Evolutionary conservation across 2,113 vertebrate species (phyloP).

Genomic region (Microcebus lehilahytsara): DNA sequence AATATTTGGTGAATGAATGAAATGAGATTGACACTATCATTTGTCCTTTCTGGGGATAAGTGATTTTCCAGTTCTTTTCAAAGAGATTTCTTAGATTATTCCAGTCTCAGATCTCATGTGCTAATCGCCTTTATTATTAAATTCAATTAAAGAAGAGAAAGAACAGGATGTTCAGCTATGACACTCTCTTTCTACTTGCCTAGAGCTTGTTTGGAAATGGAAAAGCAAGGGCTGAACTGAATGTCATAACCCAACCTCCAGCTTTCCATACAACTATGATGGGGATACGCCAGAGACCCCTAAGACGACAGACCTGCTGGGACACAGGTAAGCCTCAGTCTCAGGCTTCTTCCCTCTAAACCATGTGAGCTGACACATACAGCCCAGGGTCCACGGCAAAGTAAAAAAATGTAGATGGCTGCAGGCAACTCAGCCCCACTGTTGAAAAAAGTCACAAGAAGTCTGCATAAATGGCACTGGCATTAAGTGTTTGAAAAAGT

Average conservation of each 20-base stretch:
- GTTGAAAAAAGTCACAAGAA: background rate
- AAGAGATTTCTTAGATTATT: background rate
- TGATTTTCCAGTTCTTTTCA: background rate
- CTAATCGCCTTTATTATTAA: background rate
- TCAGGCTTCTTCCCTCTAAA: background rate
- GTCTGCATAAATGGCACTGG: background rate
- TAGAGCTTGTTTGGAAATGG: background rate
- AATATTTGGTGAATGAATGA: background rate
- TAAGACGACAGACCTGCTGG: background rate
- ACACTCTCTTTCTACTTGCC: background rate
- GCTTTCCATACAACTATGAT: background rate
- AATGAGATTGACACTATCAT: background rate
- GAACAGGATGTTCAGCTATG: background rate
- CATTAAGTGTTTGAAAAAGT: background rate
- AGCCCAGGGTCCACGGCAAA: background rate
- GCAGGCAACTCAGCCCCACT: background rate
- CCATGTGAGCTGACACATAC: rapidly evolving
- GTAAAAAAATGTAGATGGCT: background rate
- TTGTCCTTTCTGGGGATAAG: background rate
- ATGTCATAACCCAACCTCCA: background rate
- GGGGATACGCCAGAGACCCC: rapidly evolving
- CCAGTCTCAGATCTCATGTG: background rate
- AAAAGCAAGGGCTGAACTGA: background rate
- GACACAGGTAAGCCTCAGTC: background rate
- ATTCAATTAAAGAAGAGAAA: background rate